phyloP scores from a whole-genome alignment of 2,888 invertebrate species.

The Atrina japonica region DNA sequence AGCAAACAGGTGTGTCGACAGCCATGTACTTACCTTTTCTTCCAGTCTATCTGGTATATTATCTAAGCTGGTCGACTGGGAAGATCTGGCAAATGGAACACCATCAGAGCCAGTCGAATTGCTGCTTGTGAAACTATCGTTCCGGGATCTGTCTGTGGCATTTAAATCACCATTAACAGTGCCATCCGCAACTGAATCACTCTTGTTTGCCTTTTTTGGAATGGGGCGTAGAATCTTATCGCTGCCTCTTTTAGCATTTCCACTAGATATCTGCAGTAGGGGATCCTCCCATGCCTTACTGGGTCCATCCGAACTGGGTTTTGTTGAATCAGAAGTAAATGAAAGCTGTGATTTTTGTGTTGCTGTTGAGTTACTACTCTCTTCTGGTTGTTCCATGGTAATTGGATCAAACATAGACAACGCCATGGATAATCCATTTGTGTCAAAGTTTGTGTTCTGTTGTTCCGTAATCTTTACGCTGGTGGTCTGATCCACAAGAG shows the following conservation, averaged over 20 bases:
- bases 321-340: background rate
- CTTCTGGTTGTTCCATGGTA: constrained; percentile 13
- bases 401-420: constrained; percentile 72
- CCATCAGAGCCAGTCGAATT: constrained; percentile 61
- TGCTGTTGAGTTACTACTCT: background rate
- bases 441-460: constrained; percentile 73
- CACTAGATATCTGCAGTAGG: background rate
- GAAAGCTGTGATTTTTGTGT: background rate
- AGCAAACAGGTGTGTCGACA: background rate
- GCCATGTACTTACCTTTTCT: constrained; percentile 60
- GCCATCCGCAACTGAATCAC: background rate
- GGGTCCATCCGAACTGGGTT: background rate
- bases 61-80: constrained; percentile 52
- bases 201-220: background rate
- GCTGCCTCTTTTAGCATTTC: background rate
- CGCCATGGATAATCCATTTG: constrained; percentile 71
- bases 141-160: constrained; percentile 21
- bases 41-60: constrained; percentile 51
- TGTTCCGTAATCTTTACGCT: constrained; percentile 72
- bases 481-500: constrained; percentile 44
- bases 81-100: constrained; percentile 44
- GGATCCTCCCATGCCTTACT: background rate
- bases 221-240: background rate
- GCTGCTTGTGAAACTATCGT: constrained; percentile 60
- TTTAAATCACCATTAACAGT: background rate